These are phyloP conservation scores for Crocuta crocuta DNA, from an alignment of 2,113 vertebrate species.

Conservation along the genomic window DNA sequence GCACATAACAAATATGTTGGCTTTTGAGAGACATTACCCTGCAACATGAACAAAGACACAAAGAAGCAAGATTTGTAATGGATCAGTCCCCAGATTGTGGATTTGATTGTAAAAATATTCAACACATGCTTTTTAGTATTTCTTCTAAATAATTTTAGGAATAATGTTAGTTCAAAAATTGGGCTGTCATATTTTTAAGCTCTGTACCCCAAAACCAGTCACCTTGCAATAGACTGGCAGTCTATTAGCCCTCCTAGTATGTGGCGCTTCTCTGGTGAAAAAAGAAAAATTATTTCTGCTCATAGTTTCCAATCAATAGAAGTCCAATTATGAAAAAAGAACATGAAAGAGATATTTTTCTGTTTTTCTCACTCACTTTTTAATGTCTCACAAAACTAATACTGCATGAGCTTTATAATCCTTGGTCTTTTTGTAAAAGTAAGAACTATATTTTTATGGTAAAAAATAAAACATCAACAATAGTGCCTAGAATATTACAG, in stretches of 20 bases:
- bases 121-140: not conserved
- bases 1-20: not conserved
- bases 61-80: not conserved
- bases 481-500: not conserved
- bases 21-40: not conserved
- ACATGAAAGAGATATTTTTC: not conserved
- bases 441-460: not conserved
- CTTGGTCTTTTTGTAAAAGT: not conserved
- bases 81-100: not conserved
- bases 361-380: not conserved
- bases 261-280: not conserved
- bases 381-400: not conserved
- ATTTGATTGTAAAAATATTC: not conserved
- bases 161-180: not conserved
- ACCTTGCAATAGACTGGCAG: not conserved
- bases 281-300: not conserved
- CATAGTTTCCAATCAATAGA: not conserved
- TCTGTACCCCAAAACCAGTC: not conserved
- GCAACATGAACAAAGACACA: not conserved
- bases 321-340: not conserved
- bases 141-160: not conserved
- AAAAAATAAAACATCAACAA: not conserved
- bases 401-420: not conserved
- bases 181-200: not conserved
- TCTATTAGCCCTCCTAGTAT: not conserved